Conservation (phyloP, 2,113 vertebrate genomes). For the Vireo altiloquus region DNA sequence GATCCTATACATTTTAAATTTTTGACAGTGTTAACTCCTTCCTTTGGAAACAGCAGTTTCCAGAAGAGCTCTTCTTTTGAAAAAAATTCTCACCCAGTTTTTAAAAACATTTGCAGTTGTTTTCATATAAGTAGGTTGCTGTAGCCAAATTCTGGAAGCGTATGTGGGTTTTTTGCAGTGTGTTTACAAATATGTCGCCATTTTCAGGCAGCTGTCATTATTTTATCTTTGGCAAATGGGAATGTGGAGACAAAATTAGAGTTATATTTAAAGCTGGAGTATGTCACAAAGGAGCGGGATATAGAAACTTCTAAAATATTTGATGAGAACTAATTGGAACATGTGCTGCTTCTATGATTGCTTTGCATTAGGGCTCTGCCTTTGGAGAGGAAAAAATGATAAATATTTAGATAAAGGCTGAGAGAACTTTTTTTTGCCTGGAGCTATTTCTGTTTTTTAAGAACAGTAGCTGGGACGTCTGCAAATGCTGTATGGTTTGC, state of each 20-base stretch:
- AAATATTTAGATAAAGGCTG: not conserved
- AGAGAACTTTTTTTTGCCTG: not conserved
- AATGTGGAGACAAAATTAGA: not conserved
- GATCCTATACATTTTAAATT: not conserved
- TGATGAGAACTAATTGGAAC: not conserved
- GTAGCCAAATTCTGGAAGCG: not conserved
- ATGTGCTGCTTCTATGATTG: not conserved
- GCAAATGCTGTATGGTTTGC: conserved; percentile 28
- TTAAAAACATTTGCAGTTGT: not conserved
- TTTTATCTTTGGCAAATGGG: not conserved
- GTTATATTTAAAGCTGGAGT: not conserved
- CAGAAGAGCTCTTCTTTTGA: not conserved
- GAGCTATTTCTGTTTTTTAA: not conserved
- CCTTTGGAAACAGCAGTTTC: not conserved
- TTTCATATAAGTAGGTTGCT: not conserved
- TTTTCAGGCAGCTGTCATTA: not conserved
- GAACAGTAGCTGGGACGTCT: not conserved
- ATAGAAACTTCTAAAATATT: not conserved
- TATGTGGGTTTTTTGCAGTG: not conserved
- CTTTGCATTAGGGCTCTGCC: not conserved
- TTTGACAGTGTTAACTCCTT: not conserved
- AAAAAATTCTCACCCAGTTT: not conserved
- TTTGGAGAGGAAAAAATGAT: not conserved
- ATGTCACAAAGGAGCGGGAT: not conserved
- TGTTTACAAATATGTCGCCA: not conserved